Evolutionary conservation across 2,888 invertebrate species (phyloP).

Genomic region (Eristalinus aeneus): DNA sequence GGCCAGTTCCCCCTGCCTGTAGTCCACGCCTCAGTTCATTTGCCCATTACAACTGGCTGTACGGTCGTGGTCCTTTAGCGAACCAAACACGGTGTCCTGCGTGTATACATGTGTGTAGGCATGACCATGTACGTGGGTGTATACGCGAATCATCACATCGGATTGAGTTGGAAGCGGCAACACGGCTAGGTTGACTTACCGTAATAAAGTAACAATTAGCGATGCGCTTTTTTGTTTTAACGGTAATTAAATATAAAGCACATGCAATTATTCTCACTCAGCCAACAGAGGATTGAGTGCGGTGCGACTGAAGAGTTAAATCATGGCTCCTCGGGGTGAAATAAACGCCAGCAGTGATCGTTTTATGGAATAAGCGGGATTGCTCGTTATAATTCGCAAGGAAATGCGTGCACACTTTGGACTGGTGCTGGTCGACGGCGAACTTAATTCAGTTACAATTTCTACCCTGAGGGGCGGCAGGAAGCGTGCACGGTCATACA

Average conservation of each 20-base stretch:
- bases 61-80: not conserved
- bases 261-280: slow-evolving; percentile 59
- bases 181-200: slow-evolving; percentile 51
- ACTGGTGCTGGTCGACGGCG: not conserved
- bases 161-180: slow-evolving; percentile 37
- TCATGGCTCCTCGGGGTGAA: slow-evolving; percentile 35
- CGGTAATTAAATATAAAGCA: slow-evolving; percentile 65
- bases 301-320: slow-evolving; percentile 23
- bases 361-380: slow-evolving; percentile 20
- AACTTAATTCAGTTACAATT: not conserved
- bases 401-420: not conserved
- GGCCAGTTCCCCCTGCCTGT: not conserved
- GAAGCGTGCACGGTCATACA: no score
- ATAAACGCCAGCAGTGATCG: slow-evolving; percentile 43
- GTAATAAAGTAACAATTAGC: slow-evolving; percentile 68
- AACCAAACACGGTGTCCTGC: not conserved
- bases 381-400: slow-evolving; percentile 10
- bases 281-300: slow-evolving; percentile 26
- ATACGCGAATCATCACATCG: slow-evolving; percentile 16
- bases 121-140: slow-evolving; percentile 6
- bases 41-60: not conserved
- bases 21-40: not conserved
- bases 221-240: slow-evolving; percentile 61
- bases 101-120: not conserved
- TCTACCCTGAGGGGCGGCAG: not conserved